Base-by-base conservation (phyloP, 2,113 vertebrate genomes). In the Burhinus bistriatus region DNA sequence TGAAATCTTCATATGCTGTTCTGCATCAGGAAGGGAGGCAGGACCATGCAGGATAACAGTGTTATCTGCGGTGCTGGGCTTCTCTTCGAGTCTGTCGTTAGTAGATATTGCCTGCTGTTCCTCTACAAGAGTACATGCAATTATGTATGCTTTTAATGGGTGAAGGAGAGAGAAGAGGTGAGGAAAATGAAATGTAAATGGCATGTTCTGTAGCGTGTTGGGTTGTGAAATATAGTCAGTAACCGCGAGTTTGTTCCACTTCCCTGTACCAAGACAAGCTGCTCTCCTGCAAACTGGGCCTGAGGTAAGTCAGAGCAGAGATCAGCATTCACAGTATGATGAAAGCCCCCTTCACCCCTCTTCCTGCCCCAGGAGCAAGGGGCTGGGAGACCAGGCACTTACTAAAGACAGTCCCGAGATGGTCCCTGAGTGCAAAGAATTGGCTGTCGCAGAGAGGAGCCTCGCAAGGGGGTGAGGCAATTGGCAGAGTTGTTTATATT, bases 401-500 rank as follows among this genome's bases (percentile, higher is more conserved):
- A 1, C 15, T 22, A 21, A 38, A 57, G 38, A 25, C 47, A 18
- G 52, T 29, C 42, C 91, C 4, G 9, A 58, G 38, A 3, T 22
- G 16, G 58, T 65, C 22, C 36, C 44, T 15, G 27, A 1, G 14
- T 25, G 32, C 54, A 16, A 27, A 38, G 70, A 76, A 10, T 0
- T 52, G 92, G 70, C 57, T 80, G 20, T 3, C 36, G 83, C 21
- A 51, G 49, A 51, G 49, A 23, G 23, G 49, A 51, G 49, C 49
- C 49, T 25, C 23, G 49, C 12, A 26, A 26, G 45, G 68, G 34
- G 12, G 4, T 16, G 30, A 51, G 68, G 62, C 25, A 9, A 5
- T 6, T 4, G 2, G 19, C 26, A 34, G 47, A 19, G 49, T 36
- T 6, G 0, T 55, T 42, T 23, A 0, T 23, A 2, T 52, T n/a